Base-by-base conservation (phyloP, 2,113 vertebrate species). In the Geothlypis trichas region DNA sequence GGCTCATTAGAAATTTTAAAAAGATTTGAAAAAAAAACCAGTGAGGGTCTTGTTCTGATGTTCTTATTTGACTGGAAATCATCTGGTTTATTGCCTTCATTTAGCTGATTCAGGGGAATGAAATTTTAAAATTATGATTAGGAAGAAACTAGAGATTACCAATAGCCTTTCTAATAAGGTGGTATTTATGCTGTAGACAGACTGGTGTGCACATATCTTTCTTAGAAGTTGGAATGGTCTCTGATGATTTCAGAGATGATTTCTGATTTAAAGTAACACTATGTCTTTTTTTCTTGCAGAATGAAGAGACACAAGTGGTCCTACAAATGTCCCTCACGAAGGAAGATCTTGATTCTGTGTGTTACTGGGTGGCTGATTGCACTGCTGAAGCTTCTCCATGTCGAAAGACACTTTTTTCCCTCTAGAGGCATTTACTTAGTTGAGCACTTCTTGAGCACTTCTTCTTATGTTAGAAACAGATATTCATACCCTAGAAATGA, bases 221-320 rank as follows among this genome's bases (percentile, higher is more conserved):
- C 47, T 42, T 72, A 37, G 59, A 61, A 52, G 7, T 4, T 93
- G 30, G 22, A 76, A 52, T 93, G 73, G 62, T 66, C 49, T 96
- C 55, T 81, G 57, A 24, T 86, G 49, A 33, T 37, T 66, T 44
- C 72, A 86, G 24, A 35, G 59, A 18, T 83, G 52, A 35, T 42
- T 67, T 37, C 69, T 87, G 24, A n/a, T 81, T 78, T 73, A 71
- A 91, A 76, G 87, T 81, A 28, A 46, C 5, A 20, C 11, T 3
- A 7, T 55, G 10, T 69, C 24, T 74, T 67, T 92, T 93, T 73
- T 75, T 54, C n/a, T 79, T 93, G 62, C 98, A 99, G 99, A 97
- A 99, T 99, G 99, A 98, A 96, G 96, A 96, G 52, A 90, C 84
- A 28, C 87, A 98, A 97, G 95, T 96, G 97, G 86, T 97, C 90